These are phyloP conservation scores for Drosophila borealis DNA, from an alignment of 2,888 invertebrate species.

Conservation along the genomic window DNA sequence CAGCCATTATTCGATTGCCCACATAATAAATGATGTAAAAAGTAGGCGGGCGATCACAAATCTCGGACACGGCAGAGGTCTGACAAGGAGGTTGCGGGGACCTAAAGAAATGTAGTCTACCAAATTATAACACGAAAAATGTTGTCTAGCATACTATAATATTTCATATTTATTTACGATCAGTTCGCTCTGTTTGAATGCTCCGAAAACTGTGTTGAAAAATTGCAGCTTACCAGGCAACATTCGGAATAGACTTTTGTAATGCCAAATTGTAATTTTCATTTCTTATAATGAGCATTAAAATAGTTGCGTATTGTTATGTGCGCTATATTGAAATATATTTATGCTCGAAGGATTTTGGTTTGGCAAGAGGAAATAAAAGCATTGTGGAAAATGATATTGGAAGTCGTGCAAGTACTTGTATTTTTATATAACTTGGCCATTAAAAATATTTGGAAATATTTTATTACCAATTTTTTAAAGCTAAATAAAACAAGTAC, in stretches of 20 bases:
- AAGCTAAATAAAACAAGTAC: no score
- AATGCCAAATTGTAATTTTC: constrained; percentile 2
- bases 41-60: constrained; percentile 49
- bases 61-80: constrained; percentile 2
- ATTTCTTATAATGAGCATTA: constrained; percentile 1
- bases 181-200: constrained; percentile 8
- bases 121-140: constrained; percentile 33
- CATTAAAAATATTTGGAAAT: no score
- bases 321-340: constrained; percentile 3
- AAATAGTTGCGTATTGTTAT: background rate
- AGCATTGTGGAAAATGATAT: background rate
- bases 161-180: constrained; percentile 35
- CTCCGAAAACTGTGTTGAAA: constrained; percentile 29
- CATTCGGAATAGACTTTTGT: constrained; percentile 9
- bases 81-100: background rate
- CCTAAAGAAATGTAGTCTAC: constrained; percentile 24
- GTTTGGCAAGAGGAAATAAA: constrained; percentile 10
- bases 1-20: constrained; percentile 61
- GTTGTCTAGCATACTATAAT: constrained; percentile 39
- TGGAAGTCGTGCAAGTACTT: background rate
- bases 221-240: constrained; percentile 14
- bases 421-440: constrained; percentile 8
- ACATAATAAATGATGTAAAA: constrained; percentile 78
- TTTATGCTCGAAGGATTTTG: constrained; percentile 19
- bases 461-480: no score